phyloP scores from a whole-genome alignment of 92 coral and sea anemone species.

The Parazoanthus swiftii region DNA sequence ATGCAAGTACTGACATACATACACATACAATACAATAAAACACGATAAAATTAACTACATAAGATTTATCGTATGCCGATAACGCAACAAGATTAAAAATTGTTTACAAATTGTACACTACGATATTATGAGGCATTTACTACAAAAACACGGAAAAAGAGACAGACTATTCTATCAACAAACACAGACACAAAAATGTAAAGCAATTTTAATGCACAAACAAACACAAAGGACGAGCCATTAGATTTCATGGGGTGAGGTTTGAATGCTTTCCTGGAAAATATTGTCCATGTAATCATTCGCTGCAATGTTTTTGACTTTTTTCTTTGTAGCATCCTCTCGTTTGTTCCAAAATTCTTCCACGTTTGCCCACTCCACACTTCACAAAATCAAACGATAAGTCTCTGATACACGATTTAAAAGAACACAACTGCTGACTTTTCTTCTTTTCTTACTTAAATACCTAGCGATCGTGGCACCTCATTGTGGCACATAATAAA shows the following conservation, averaged over 20 bases:
- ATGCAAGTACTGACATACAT: no score
- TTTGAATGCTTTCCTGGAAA: background rate
- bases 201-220: background rate
- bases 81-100: background rate
- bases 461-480: no score
- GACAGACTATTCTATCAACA: background rate
- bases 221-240: background rate
- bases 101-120: background rate
- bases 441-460: no score
- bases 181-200: background rate
- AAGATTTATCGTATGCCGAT: background rate
- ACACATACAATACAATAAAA: no score
- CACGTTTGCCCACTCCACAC: no score
- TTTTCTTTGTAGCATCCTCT: background rate
- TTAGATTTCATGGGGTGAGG: background rate
- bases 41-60: background rate
- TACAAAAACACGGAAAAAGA: no score
- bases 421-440: no score
- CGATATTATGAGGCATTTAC: background rate
- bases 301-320: background rate
- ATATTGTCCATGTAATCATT: background rate
- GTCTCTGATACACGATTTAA: no score
- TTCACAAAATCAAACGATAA: no score
- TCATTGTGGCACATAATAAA: no score
- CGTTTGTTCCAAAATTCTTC: background rate